phyloP scores from a whole-genome alignment of 2,113 vertebrate genomes.

The Anoplopoma fimbria region DNA sequence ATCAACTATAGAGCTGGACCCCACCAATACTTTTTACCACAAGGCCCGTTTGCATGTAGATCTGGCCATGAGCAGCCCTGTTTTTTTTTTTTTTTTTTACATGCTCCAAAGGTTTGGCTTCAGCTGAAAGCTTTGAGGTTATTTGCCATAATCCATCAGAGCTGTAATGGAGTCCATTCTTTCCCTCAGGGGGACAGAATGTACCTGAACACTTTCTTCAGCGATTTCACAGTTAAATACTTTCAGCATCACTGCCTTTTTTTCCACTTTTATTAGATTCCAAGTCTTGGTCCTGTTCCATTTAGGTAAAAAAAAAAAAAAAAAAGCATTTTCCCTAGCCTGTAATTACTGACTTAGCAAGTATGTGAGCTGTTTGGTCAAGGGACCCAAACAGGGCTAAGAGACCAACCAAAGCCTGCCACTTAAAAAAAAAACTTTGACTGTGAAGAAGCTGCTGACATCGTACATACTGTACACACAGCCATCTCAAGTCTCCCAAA shows the following conservation, averaged over 20 bases:
- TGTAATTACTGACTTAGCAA: not conserved
- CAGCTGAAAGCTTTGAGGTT: not conserved
- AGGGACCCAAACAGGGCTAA: not conserved
- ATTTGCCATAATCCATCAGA: not conserved
- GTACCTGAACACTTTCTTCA: not conserved
- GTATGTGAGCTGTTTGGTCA: not conserved
- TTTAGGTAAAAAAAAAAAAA: too few relatives aligned
- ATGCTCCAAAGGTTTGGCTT: not conserved
- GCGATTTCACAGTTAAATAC: not conserved
- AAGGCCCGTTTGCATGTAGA: not conserved
- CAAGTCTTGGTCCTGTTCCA: not conserved
- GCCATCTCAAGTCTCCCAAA: not conserved
- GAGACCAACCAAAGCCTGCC: not conserved
- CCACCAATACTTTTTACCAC: not conserved
- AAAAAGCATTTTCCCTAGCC: too few relatives aligned
- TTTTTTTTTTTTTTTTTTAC: not conserved
- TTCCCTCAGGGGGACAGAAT: not conserved
- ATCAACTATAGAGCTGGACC: not conserved
- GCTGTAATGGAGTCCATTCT: not conserved
- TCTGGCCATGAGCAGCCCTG: not conserved
- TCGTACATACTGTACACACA: not conserved
- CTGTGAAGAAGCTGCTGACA: conserved; percentile 1
- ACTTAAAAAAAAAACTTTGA: not conserved
- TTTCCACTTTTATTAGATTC: not conserved
- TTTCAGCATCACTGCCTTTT: not conserved